phyloP scores from a whole-genome alignment of 2,888 invertebrate species.

The Eupithecia exiguata region DNA sequence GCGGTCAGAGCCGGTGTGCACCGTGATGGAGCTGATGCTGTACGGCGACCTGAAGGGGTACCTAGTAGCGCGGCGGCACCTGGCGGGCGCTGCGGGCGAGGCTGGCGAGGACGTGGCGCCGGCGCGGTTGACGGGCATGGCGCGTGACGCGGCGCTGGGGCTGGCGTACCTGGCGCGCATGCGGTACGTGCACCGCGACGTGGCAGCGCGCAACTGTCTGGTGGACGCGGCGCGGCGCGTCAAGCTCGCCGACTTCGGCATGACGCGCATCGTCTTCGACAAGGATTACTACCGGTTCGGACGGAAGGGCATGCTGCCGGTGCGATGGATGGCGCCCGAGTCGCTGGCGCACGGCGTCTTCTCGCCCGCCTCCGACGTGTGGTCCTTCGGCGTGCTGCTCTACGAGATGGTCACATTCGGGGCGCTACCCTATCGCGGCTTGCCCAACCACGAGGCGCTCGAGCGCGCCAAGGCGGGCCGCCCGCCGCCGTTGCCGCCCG shows the following conservation, averaged over 20 bases:
- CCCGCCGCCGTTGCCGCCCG: conserved; percentile 90
- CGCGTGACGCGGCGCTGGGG: conserved; percentile 93
- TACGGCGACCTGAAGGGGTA: conserved; percentile 96
- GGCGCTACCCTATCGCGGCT: conserved; percentile 94
- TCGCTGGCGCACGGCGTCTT: conserved; percentile 92
- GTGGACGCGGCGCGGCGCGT: conserved; percentile 89
- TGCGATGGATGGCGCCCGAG: conserved; percentile 97
- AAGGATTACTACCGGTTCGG: conserved; percentile 95
- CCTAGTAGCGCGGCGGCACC: conserved; percentile 91
- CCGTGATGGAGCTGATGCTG: conserved; percentile 97
- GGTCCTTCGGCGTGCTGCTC: conserved; percentile 94
- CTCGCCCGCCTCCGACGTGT: conserved; percentile 93
- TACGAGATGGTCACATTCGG: conserved; percentile 96
- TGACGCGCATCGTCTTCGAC: conserved; percentile 94
- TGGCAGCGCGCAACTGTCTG: conserved; percentile 91
- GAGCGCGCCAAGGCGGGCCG: conserved; percentile 88
- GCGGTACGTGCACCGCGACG: conserved; percentile 95
- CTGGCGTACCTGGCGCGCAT: conserved; percentile 92
- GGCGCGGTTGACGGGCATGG: conserved; percentile 92
- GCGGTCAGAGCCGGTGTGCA: conserved; percentile 93
- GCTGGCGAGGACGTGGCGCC: conserved; percentile 88
- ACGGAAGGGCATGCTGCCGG: conserved; percentile 93
- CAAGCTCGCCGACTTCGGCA: conserved; percentile 95
- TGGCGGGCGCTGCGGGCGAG: conserved; percentile 83
- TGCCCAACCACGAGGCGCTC: conserved; percentile 93